These are phyloP conservation scores for Tachina grossa DNA, from an alignment of 2,888 invertebrate species.

Conservation along the genomic window DNA sequence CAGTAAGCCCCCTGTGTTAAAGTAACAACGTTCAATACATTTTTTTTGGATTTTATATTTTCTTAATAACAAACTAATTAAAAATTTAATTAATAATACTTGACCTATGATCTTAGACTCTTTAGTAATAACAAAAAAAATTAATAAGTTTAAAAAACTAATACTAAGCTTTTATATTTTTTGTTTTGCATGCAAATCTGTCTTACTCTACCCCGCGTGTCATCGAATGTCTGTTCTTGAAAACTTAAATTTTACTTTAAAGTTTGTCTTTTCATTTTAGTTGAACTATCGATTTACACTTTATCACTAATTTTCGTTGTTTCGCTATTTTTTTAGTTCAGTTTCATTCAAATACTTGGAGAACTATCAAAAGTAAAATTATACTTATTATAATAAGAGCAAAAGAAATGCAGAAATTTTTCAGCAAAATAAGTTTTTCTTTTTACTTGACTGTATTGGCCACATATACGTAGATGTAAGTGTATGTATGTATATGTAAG, in stretches of 20 bases:
- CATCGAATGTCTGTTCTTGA: neutral
- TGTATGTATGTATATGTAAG: neutral
- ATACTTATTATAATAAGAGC: constrained; percentile 14
- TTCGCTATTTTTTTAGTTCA: neutral
- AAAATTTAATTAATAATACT: too few species aligned
- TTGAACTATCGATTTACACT: constrained; percentile 41
- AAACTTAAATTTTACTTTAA: constrained; percentile 33
- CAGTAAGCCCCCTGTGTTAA: too few species aligned
- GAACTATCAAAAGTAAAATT: constrained; percentile 38
- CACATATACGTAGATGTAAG: neutral
- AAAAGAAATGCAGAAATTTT: neutral
- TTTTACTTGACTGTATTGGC: neutral
- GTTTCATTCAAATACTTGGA: constrained; percentile 33
- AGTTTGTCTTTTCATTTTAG: constrained; percentile 19
- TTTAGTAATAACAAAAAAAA: too few species aligned
- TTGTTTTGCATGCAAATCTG: too few species aligned
- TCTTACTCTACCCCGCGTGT: too few species aligned
- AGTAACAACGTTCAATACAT: too few species aligned
- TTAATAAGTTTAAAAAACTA: too few species aligned
- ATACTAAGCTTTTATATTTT: too few species aligned
- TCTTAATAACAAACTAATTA: too few species aligned
- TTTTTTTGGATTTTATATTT: too few species aligned
- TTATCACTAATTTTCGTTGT: constrained; percentile 12
- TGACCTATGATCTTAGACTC: too few species aligned
- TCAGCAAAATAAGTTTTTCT: constrained; percentile 23